These are phyloP conservation scores for Parochlus steinenii DNA, from an alignment of 2,888 invertebrate genomes.

Conservation along the genomic window DNA sequence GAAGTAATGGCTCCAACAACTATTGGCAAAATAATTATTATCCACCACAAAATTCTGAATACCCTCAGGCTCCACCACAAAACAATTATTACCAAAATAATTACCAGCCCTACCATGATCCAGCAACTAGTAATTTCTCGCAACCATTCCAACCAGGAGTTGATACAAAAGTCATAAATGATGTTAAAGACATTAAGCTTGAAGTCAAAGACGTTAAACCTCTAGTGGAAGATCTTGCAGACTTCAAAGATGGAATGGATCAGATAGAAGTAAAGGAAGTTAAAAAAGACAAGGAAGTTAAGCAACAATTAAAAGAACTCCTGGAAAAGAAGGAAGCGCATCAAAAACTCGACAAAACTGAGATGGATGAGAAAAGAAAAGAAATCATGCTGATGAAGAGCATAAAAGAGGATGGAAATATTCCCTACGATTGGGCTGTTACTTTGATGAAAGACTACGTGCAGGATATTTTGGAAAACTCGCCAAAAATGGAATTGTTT, in stretches of 20 bases:
- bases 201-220: not conserved
- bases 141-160: too few relatives aligned
- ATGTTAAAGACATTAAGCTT: too few relatives aligned
- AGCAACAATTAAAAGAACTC: conserved; percentile 17
- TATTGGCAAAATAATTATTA: conserved; percentile 11
- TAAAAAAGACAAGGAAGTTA: conserved; percentile 10
- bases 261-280: not conserved
- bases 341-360: conserved; percentile 31
- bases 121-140: too few relatives aligned
- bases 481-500: conserved; percentile 88
- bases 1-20: not conserved
- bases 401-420: conserved; percentile 46
- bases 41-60: too few relatives aligned
- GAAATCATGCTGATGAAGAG: conserved; percentile 36
- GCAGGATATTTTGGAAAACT: conserved; percentile 79
- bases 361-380: conserved; percentile 41
- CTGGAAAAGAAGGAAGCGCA: conserved; percentile 4
- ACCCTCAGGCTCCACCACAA: too few relatives aligned
- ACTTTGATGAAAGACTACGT: conserved; percentile 71
- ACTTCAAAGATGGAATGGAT: not conserved
- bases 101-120: too few relatives aligned
- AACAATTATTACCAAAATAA: conserved; percentile 3
- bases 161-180: too few relatives aligned
- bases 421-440: conserved; percentile 79
- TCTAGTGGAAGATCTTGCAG: not conserved